Conservation (phyloP, 64 coral and sea anemone genomes). For the Exaiptasia diaphana region DNA sequence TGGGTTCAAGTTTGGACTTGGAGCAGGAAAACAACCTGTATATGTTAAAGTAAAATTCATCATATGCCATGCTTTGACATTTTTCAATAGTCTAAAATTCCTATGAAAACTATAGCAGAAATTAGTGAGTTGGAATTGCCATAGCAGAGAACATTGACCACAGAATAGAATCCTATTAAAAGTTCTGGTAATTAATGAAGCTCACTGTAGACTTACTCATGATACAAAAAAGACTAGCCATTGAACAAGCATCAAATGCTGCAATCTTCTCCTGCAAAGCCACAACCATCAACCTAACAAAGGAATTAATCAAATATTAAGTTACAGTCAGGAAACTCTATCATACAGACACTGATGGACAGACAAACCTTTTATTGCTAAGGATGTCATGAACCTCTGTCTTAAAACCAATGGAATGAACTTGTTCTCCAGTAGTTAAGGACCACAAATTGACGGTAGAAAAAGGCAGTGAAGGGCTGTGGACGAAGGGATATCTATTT, state of each 20-base stretch:
- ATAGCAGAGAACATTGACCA: too few species aligned
- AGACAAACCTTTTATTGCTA: constrained; percentile 87
- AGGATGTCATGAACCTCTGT: constrained; percentile 94
- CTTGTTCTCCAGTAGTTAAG: constrained; percentile 70
- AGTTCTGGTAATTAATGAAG: too few species aligned
- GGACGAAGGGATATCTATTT: too few species aligned
- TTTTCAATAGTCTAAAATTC: too few species aligned
- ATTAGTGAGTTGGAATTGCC: too few species aligned
- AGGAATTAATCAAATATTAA: too few species aligned
- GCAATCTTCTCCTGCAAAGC: constrained; percentile 97
- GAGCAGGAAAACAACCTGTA: constrained; percentile 86
- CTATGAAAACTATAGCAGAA: too few species aligned
- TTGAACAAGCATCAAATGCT: constrained; percentile 85
- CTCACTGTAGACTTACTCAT: constrained; percentile 97
- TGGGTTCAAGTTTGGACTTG: constrained; percentile 89
- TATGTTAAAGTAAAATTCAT: too few species aligned
- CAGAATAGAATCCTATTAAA: too few species aligned
- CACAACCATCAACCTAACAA: constrained; percentile 86
- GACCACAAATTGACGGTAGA: constrained; percentile 98
- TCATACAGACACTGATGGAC: too few species aligned
- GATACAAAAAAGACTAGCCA: constrained; percentile 81
- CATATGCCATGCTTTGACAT: too few species aligned
- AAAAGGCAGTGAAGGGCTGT: constrained; percentile 82
- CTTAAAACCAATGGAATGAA: constrained; percentile 92
- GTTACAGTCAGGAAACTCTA: too few species aligned